Percentiles rank a stretch among this genome's conserved stretches.
Conservation (phyloP, 2,888 invertebrate genomes). For the Amitus sp. region DNA sequence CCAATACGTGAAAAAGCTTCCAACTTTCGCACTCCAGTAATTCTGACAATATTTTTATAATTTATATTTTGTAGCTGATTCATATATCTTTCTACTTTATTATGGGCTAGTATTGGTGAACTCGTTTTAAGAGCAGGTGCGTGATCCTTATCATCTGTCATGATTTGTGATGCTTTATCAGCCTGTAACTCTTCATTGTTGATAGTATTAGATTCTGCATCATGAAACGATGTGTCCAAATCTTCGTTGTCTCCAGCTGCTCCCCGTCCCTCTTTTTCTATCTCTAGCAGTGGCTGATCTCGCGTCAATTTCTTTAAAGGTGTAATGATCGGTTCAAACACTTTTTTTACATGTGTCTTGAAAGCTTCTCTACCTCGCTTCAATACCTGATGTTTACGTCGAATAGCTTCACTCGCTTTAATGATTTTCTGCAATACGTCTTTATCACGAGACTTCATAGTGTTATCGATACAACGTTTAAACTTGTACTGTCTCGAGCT, state of each 20-base stretch:
- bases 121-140: no score
- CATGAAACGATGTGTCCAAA: no score
- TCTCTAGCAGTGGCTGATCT: constrained; percentile 5
- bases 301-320: constrained; percentile 17
- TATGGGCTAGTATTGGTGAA: not conserved
- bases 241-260: no score
- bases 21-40: constrained; percentile 29
- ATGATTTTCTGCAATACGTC: constrained; percentile 16
- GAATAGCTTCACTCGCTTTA: constrained; percentile 27
- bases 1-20: constrained; percentile 25
- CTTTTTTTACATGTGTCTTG: constrained; percentile 16
- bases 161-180: no score
- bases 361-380: not conserved
- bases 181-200: no score
- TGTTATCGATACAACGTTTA: not conserved
- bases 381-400: not conserved
- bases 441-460: not conserved
- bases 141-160: no score
- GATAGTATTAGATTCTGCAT: no score
- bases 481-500: constrained; percentile 17
- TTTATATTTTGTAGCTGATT: constrained; percentile 11
- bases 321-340: constrained; percentile 22
- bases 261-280: constrained; percentile 16
- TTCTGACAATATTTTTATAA: constrained; percentile 16
- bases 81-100: not conserved